These are phyloP conservation scores for Neuroscelio doddi DNA, from an alignment of 2,888 invertebrate species.

Conservation along the genomic window DNA sequence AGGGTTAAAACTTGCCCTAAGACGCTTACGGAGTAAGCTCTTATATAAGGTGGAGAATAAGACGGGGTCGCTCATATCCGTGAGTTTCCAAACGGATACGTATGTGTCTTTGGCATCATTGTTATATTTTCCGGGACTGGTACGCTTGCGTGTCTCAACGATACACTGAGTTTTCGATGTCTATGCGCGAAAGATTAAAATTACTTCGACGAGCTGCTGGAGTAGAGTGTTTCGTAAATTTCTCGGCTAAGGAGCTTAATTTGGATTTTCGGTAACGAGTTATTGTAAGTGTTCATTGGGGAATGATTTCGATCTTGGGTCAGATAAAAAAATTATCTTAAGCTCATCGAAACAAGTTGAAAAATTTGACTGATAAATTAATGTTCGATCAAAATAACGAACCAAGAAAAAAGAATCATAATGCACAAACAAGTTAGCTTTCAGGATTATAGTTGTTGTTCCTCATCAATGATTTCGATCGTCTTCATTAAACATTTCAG, in stretches of 20 bases:
- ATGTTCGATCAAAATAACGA: no score
- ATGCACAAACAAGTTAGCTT: no score
- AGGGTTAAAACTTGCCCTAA: conserved; percentile 70
- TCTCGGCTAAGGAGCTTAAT: conserved; percentile 71
- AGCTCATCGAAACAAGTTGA: neutral
- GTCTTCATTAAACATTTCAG: conserved; percentile 46
- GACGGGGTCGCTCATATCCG: conserved; percentile 56
- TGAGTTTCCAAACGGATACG: conserved; percentile 31
- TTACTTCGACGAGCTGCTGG: conserved; percentile 67
- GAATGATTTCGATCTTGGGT: conserved; percentile 53
- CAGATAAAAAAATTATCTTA: neutral
- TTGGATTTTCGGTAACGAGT: conserved; percentile 71
- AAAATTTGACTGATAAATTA: no score
- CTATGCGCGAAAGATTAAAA: conserved; percentile 68
- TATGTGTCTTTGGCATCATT: conserved; percentile 29
- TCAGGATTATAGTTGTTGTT: no score
- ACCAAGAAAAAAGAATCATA: no score
- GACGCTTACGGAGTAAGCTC: conserved; percentile 70
- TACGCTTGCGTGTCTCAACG: conserved; percentile 10
- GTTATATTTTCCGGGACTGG: conserved; percentile 41
- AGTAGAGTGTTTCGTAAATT: conserved; percentile 66
- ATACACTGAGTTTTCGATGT: conserved; percentile 37
- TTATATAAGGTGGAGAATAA: conserved; percentile 68
- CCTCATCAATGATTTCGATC: conserved; percentile 47
- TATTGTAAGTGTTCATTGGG: conserved; percentile 64